These are phyloP conservation scores for Lepas anatifera DNA, from an alignment of 2,888 invertebrate genomes.

Conservation along the genomic window DNA sequence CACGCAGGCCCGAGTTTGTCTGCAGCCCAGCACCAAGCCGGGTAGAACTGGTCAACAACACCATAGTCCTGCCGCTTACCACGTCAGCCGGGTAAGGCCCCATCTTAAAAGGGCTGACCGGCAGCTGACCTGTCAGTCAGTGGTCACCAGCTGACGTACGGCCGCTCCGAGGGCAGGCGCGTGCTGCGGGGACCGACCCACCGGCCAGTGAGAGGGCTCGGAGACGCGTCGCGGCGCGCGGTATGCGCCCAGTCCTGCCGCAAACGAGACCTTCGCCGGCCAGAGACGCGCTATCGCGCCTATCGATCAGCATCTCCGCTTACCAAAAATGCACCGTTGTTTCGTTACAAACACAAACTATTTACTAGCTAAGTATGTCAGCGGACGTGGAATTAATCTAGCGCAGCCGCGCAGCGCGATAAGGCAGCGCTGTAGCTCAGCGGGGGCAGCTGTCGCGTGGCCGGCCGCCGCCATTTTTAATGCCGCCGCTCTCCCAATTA, in stretches of 20 bases:
- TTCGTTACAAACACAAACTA: constrained; percentile 12
- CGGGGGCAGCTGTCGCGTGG: neutral
- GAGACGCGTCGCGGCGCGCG: neutral
- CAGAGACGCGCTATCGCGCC: neutral
- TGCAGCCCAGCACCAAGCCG: too few species aligned
- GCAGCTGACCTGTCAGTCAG: too few species aligned
- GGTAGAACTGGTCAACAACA: too few species aligned
- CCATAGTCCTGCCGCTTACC: too few species aligned
- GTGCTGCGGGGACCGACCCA: too few species aligned
- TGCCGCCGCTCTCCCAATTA: neutral
- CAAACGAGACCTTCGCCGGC: neutral
- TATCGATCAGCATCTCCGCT: neutral
- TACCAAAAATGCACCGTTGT: neutral
- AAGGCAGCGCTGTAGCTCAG: neutral
- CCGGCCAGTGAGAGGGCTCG: too few species aligned
- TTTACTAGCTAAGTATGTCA: constrained; percentile 6
- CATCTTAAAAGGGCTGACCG: too few species aligned
- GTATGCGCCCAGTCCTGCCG: neutral
- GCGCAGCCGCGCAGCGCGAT: neutral
- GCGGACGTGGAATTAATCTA: neutral
- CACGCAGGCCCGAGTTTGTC: too few species aligned
- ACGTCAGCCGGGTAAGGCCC: too few species aligned
- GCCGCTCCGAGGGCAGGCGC: too few species aligned
- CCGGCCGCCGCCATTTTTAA: neutral
- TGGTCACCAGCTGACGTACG: too few species aligned